A percentile compares a stretch with the other conserved stretches of the same genome.
These are phyloP conservation scores for Lutjanus campechanus DNA, from an alignment of 2,797 vertebrate genomes.

Conservation along the genomic window DNA sequence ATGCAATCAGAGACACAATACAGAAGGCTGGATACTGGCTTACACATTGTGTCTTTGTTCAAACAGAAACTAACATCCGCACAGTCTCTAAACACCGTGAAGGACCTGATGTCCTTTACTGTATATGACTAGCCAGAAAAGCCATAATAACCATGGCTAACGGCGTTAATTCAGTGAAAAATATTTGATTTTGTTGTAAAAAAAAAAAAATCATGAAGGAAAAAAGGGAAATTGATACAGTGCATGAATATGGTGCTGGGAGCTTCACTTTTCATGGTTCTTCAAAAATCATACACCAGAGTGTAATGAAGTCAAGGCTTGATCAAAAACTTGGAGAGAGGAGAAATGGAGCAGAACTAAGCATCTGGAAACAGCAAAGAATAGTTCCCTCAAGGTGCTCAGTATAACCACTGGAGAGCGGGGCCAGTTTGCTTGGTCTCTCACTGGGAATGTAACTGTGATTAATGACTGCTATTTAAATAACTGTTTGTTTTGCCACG, in stretches of 20 bases:
- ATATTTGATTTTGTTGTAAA: slow-evolving; percentile 16
- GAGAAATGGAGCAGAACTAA: slow-evolving; percentile 82
- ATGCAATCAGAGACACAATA: slow-evolving; percentile 72
- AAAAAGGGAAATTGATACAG: slow-evolving; percentile 40
- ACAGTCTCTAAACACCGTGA: slow-evolving; percentile 22
- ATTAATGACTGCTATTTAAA: slow-evolving; percentile 82
- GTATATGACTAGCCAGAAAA: slow-evolving; percentile 15
- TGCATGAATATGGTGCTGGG: slow-evolving; percentile 27
- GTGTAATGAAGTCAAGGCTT: slow-evolving; percentile 77
- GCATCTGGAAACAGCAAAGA: slow-evolving; percentile 80
- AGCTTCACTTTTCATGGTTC: slow-evolving; percentile 67
- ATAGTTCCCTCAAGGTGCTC: slow-evolving; percentile 74
- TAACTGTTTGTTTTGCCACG: slow-evolving; percentile 73
- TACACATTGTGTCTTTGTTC: slow-evolving; percentile 35
- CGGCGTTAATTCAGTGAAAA: slow-evolving; percentile 22
- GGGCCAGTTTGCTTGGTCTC: slow-evolving; percentile 69
- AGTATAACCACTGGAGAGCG: slow-evolving; percentile 68
- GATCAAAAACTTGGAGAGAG: slow-evolving; percentile 74
- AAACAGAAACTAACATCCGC: slow-evolving; percentile 43
- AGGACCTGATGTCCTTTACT: slow-evolving; percentile 37
- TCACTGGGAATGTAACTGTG: slow-evolving; percentile 76
- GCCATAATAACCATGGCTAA: slow-evolving; percentile 33
- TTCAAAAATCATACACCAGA: slow-evolving; percentile 73
- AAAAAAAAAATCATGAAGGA: slow-evolving; percentile 1
- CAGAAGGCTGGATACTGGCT: slow-evolving; percentile 39